Evolutionary conservation across 2,888 invertebrate genomes (phyloP).

Genomic region (Troides oblongomaculatus): DNA sequence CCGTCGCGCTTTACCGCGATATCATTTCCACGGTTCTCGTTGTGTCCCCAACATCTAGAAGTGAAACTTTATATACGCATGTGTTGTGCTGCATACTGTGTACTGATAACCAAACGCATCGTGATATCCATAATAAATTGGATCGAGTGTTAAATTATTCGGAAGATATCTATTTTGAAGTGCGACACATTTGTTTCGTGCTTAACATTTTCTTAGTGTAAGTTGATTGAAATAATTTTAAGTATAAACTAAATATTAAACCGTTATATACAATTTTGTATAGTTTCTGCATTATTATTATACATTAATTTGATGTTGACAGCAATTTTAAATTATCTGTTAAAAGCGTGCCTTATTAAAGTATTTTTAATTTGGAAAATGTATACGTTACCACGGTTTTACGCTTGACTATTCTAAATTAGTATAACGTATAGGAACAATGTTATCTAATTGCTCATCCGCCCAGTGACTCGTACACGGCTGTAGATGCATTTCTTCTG

Average conservation of each 20-base stretch:
- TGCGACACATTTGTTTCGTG: constrained; percentile 1
- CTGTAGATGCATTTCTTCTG: constrained; percentile 38
- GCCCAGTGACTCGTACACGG: constrained; percentile 7
- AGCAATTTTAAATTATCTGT: too few species aligned
- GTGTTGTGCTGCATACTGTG: constrained; percentile 56
- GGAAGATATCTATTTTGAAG: neutral
- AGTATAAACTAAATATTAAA: neutral
- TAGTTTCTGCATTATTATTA: neutral
- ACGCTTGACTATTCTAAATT: neutral
- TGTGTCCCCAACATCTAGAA: constrained; percentile 69
- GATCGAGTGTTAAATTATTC: constrained; percentile 14
- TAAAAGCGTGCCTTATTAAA: too few species aligned
- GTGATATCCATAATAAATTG: neutral
- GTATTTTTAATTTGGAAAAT: neutral
- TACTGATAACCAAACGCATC: constrained; percentile 18
- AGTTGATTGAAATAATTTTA: constrained; percentile 11
- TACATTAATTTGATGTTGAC: too few species aligned
- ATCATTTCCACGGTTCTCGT: constrained; percentile 67
- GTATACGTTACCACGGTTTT: neutral
- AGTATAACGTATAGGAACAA: constrained; percentile 12
- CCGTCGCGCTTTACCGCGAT: constrained; percentile 45
- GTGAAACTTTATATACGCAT: constrained; percentile 60
- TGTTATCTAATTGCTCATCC: constrained; percentile 37
- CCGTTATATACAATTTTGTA: neutral
- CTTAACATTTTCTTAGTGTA: constrained; percentile 21